These are phyloP conservation scores for Choloepus didactylus DNA, from an alignment of 2,797 vertebrate species.

Conservation along the genomic window DNA sequence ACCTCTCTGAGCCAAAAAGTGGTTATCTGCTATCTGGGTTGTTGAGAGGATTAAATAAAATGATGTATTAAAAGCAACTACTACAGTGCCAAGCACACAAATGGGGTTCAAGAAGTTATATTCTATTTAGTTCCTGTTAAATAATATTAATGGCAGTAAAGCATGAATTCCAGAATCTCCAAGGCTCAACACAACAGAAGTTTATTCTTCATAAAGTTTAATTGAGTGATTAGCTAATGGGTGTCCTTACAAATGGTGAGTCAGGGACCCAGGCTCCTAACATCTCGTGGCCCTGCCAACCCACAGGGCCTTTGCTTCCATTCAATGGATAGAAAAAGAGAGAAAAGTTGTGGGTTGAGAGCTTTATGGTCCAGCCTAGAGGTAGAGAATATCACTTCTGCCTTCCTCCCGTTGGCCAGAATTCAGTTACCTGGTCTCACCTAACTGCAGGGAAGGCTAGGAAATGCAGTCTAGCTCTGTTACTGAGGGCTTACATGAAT, in stretches of 20 bases:
- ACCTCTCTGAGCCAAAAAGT: background rate
- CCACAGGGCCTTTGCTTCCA: background rate
- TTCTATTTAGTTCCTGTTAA: conserved; percentile 10
- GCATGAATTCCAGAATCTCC: background rate
- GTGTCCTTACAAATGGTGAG: background rate
- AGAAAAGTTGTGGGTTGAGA: background rate
- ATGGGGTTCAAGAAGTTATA: background rate
- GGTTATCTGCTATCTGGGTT: background rate
- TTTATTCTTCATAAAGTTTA: conserved; percentile 6
- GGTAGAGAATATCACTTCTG: background rate
- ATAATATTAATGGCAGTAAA: background rate
- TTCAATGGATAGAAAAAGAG: background rate
- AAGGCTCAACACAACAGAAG: background rate
- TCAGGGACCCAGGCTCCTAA: background rate
- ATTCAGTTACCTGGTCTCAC: background rate
- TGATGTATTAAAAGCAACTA: background rate
- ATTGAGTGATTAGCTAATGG: background rate
- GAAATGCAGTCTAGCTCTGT: background rate
- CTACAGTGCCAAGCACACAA: background rate
- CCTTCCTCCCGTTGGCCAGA: background rate
- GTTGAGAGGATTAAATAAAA: background rate
- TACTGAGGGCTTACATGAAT: background rate
- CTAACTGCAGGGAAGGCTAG: background rate
- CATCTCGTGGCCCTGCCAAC: background rate
- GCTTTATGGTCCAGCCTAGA: background rate